Evolutionary conservation across 2,113 vertebrate genomes (phyloP).

Genomic region (Oreochromis aureus): DNA sequence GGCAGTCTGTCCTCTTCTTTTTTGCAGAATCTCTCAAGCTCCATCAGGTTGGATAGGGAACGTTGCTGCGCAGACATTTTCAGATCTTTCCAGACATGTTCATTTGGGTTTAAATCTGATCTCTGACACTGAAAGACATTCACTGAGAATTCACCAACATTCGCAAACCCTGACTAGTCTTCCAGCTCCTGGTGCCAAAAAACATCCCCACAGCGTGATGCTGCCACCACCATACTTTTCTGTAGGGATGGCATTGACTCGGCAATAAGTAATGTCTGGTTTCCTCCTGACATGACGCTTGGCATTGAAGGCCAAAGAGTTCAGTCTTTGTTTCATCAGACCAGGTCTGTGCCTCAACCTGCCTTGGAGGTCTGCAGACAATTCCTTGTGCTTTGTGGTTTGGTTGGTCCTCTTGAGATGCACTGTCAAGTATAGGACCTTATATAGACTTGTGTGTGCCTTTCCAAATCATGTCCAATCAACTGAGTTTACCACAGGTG

Average conservation of each 20-base stretch:
- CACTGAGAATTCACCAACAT: not conserved
- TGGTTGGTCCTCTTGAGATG: not conserved
- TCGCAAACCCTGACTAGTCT: not conserved
- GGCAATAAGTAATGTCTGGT: not conserved
- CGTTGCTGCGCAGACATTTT: accelerated
- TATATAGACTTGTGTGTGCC: not conserved
- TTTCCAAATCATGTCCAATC: not conserved
- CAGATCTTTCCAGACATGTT: accelerated
- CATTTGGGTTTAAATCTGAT: not conserved
- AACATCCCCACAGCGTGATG: not conserved
- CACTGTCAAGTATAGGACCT: not conserved
- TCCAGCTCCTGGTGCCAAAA: not conserved
- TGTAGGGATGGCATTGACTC: not conserved
- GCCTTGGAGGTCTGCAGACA: not conserved
- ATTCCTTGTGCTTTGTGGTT: not conserved
- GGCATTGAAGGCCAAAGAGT: not conserved
- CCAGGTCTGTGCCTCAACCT: not conserved
- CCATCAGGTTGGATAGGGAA: not conserved
- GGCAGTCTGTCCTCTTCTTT: not conserved
- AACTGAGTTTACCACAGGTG: not conserved
- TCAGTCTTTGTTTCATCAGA: not conserved
- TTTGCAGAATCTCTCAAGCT: not conserved
- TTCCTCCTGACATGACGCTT: not conserved
- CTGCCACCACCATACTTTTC: not conserved
- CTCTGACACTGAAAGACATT: not conserved